phyloP scores from a whole-genome alignment of 2,113 vertebrate genomes.

The Cygnus atratus region DNA sequence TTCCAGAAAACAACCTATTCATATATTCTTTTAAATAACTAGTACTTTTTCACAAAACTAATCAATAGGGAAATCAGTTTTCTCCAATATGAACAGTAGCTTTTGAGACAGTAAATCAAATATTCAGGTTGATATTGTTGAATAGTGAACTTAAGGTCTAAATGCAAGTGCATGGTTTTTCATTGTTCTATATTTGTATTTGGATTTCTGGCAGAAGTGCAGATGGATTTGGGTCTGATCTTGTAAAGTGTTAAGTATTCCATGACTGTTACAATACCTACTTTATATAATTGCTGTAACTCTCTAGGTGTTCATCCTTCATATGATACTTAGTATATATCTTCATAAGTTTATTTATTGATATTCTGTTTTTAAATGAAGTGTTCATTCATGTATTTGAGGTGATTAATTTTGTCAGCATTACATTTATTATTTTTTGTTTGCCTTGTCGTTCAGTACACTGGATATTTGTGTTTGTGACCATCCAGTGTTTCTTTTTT shows the following conservation, averaged over 20 bases:
- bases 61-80: not conserved
- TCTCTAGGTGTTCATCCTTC: not conserved
- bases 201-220: not conserved
- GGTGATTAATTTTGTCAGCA: not conserved
- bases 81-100: not conserved
- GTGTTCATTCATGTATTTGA: not conserved
- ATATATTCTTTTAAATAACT: not conserved
- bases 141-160: not conserved
- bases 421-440: constrained; percentile 4
- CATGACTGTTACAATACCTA: not conserved
- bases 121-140: not conserved
- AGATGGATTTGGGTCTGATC: not conserved
- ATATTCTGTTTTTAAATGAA: not conserved
- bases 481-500: not conserved
- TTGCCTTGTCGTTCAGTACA: not conserved
- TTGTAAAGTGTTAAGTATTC: not conserved
- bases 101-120: not conserved
- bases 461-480: constrained; percentile 1
- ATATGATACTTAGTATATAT: not conserved
- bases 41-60: not conserved
- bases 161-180: not conserved
- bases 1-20: not conserved
- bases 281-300: not conserved
- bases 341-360: constrained; percentile 30
- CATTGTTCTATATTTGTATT: not conserved